Percentiles rank a stretch among this genome's conserved stretches.
Conservation (phyloP, 1,140 invertebrate genomes). For the Drosophila pallidifrons region DNA sequence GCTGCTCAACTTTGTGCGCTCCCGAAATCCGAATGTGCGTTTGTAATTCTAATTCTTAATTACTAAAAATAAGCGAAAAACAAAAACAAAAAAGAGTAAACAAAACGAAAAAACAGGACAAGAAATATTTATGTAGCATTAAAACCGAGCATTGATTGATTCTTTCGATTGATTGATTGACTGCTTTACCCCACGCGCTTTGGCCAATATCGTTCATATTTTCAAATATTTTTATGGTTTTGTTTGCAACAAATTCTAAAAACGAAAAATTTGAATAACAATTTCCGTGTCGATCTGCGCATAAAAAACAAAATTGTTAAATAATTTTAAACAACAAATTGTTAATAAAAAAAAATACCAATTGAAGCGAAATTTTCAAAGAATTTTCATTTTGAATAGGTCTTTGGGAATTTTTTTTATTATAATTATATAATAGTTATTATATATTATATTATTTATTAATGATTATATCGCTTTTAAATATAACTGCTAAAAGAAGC, state of each 20-base stretch:
- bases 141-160: conserved; percentile 63
- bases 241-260: conserved; percentile 58
- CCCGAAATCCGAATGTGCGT: conserved; percentile 93
- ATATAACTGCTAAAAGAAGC: neutral
- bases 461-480: neutral
- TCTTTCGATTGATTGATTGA: conserved; percentile 58
- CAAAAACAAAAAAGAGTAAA: conserved; percentile 9
- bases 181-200: conserved; percentile 56
- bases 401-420: no score
- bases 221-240: conserved; percentile 66
- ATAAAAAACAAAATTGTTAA: conserved; percentile 78
- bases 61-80: conserved; percentile 20
- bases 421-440: no score
- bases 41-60: conserved; percentile 87
- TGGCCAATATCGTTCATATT: conserved; percentile 56
- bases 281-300: conserved; percentile 59
- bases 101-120: conserved; percentile 32
- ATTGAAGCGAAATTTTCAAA: conserved; percentile 56
- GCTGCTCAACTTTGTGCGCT: conserved; percentile 95
- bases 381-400: neutral
- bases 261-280: conserved; percentile 65
- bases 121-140: conserved; percentile 81
- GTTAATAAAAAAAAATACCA: conserved; percentile 73
- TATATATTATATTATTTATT: no score
- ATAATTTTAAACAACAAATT: conserved; percentile 78